Evolutionary conservation across 2,797 vertebrate genomes (phyloP).

Genomic region (Chiloscyllium punctatum): DNA sequence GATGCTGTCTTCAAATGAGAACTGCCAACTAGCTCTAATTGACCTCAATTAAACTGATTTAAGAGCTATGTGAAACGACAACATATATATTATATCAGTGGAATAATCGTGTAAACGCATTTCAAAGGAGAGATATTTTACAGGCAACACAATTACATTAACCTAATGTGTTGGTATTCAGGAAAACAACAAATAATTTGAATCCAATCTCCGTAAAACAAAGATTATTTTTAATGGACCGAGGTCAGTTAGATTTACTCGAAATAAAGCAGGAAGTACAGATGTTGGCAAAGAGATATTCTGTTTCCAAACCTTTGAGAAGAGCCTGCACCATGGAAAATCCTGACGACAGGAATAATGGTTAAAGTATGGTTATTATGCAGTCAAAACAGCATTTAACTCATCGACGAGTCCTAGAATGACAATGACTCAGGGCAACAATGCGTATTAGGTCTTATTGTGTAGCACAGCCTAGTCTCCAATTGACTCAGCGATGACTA

Average conservation of each 20-base stretch:
- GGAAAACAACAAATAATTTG: background rate
- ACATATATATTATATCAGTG: background rate
- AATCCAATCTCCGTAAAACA: background rate
- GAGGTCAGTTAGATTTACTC: background rate
- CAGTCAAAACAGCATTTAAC: background rate
- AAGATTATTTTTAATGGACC: background rate
- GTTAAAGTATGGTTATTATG: no score
- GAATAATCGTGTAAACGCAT: conserved; percentile 4
- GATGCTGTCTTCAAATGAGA: conserved; percentile 2
- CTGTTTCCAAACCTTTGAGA: background rate
- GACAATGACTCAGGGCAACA: no score
- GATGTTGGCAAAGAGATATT: background rate
- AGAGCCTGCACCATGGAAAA: background rate
- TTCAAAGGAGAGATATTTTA: background rate
- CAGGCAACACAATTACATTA: background rate
- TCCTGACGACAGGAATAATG: no score
- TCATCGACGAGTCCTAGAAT: no score
- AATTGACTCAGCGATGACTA: no score
- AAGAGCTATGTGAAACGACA: conserved; percentile 8
- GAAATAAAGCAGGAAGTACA: background rate
- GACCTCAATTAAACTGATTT: conserved; percentile 26
- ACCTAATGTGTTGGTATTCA: background rate
- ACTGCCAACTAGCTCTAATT: background rate
- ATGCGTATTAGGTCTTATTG: no score
- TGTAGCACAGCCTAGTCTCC: no score